phyloP scores from a whole-genome alignment of 2,888 invertebrate genomes.

The Orthosia gothica region DNA sequence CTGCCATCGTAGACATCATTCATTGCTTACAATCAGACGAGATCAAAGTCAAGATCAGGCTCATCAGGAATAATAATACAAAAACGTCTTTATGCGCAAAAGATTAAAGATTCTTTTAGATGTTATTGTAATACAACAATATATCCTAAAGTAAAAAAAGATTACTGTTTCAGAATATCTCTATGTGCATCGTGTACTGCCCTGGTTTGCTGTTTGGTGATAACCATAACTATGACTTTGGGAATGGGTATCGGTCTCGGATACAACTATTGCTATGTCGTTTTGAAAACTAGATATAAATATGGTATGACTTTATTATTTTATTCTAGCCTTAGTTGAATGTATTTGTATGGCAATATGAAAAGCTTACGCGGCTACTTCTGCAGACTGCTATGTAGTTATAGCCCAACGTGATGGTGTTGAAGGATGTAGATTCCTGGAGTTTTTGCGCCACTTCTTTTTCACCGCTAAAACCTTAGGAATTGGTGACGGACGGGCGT shows the following conservation, averaged over 20 bases:
- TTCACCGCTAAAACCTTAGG: too few species aligned
- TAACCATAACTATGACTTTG: slow-evolving; percentile 58
- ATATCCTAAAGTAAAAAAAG: not conserved
- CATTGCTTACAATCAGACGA: not conserved
- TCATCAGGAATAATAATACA: not conserved
- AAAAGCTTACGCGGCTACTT: not conserved
- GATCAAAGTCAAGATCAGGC: not conserved
- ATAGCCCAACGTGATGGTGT: not conserved
- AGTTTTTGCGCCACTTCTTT: too few species aligned
- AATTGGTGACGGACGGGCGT: too few species aligned
- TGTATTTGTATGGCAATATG: not conserved
- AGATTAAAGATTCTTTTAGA: too few species aligned
- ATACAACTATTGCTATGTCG: slow-evolving; percentile 77
- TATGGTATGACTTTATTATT: slow-evolving; percentile 56
- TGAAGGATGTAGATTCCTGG: too few species aligned
- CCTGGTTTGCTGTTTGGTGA: slow-evolving; percentile 53
- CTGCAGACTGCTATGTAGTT: not conserved
- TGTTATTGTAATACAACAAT: too few species aligned
- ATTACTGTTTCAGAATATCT: slow-evolving; percentile 41
- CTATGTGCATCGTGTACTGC: slow-evolving; percentile 32
- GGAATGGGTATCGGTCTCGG: slow-evolving; percentile 73
- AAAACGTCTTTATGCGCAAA: too few species aligned
- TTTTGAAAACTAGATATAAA: slow-evolving; percentile 66
- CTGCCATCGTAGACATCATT: not conserved
- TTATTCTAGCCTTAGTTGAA: not conserved